phyloP scores from a whole-genome alignment of 2,113 vertebrate genomes.

The Hyperopisus bebe region DNA sequence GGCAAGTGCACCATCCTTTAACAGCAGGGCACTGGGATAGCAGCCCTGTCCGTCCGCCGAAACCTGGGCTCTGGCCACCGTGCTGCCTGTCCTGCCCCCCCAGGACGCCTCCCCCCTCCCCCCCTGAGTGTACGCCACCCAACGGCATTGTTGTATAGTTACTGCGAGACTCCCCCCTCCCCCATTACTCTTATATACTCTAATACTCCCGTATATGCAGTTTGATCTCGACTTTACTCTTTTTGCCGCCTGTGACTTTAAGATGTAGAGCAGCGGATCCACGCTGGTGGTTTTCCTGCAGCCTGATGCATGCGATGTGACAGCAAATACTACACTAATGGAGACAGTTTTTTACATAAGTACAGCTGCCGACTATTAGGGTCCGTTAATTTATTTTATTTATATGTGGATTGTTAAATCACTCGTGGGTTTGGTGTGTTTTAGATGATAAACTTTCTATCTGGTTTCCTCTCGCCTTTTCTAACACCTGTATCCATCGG shows the following conservation, averaged over 20 bases:
- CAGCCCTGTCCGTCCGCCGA: neutral
- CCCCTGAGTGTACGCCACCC: slow-evolving; percentile 59
- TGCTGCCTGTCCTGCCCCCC: neutral
- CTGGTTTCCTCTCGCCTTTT: neutral
- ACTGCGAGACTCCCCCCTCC: slow-evolving; percentile 29
- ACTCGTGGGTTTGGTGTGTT: slow-evolving; percentile 21
- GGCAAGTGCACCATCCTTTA: slow-evolving; percentile 90
- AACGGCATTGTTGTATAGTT: slow-evolving; percentile 13
- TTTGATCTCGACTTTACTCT: slow-evolving; percentile 30
- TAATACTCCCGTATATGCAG: slow-evolving; percentile 33
- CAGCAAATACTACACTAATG: slow-evolving; percentile 1
- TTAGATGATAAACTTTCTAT: slow-evolving; percentile 24
- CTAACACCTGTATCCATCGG: slow-evolving; percentile 43
- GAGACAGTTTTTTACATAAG: slow-evolving; percentile 10
- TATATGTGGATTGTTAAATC: slow-evolving; percentile 13
- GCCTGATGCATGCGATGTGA: slow-evolving; percentile 19
- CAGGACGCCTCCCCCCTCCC: slow-evolving; percentile 34
- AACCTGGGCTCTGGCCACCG: neutral
- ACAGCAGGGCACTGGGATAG: slow-evolving; percentile 23
- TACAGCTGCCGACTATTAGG: slow-evolving; percentile 5
- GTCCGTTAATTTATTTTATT: slow-evolving; percentile 8
- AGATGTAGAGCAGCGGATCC: slow-evolving; percentile 17
- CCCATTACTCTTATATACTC: slow-evolving; percentile 37
- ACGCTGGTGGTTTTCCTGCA: slow-evolving; percentile 12
- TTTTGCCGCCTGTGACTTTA: slow-evolving; percentile 26